These are phyloP conservation scores for Oryctes rhinoceros DNA, from an alignment of 1,140 invertebrate genomes.

Conservation along the genomic window DNA sequence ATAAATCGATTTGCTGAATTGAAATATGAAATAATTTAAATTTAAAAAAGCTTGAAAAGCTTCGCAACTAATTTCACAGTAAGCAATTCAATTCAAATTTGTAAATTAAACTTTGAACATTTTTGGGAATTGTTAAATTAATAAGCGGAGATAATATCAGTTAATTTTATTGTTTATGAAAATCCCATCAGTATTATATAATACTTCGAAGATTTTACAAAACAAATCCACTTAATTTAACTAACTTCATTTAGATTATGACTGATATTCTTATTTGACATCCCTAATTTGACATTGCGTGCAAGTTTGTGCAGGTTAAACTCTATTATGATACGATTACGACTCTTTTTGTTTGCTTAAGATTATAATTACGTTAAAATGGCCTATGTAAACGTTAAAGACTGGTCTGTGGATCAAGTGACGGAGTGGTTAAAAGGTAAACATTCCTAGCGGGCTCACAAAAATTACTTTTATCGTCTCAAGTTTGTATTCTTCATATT, in stretches of 20 bases:
- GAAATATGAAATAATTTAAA: too few relatives aligned
- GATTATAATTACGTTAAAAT: constrained; percentile 61
- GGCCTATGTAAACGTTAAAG: constrained; percentile 89
- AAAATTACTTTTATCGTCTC: too few relatives aligned
- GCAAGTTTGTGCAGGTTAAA: constrained; percentile 21
- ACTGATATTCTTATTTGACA: not conserved
- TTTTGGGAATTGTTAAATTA: too few relatives aligned
- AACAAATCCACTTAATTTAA: not conserved
- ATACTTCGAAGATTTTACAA: too few relatives aligned
- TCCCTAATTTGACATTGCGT: not conserved
- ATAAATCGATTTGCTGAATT: too few relatives aligned
- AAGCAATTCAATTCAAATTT: not conserved
- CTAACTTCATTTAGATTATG: not conserved
- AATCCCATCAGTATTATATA: too few relatives aligned
- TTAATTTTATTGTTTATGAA: too few relatives aligned
- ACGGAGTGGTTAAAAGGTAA: constrained; percentile 91
- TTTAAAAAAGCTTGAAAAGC: not conserved
- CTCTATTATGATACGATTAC: not conserved
- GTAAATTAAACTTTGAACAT: too few relatives aligned
- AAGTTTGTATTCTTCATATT: constrained; percentile 31
- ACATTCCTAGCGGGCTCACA: not conserved
- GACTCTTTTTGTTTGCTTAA: not conserved
- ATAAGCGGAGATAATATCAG: too few relatives aligned
- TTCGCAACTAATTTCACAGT: not conserved
- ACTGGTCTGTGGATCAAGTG: constrained; percentile 94